These are phyloP conservation scores for Cosmia trapezina DNA, from an alignment of 2,888 invertebrate species.

Conservation along the genomic window DNA sequence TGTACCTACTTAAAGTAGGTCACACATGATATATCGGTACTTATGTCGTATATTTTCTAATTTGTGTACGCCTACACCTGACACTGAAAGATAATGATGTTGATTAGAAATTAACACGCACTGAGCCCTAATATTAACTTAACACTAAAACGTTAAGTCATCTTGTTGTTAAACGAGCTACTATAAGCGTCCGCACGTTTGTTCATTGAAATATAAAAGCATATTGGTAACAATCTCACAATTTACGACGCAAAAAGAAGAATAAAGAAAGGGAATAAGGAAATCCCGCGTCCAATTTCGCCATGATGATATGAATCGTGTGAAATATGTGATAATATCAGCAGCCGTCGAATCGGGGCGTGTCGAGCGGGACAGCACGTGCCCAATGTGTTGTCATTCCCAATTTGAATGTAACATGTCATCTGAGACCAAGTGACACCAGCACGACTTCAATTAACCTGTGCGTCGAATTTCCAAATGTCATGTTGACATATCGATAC, in stretches of 20 bases:
- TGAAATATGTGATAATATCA: constrained; percentile 62
- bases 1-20: constrained; percentile 54
- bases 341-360: constrained; percentile 23
- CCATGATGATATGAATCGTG: constrained; percentile 47
- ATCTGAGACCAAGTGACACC: constrained; percentile 54
- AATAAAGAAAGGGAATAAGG: constrained; percentile 47
- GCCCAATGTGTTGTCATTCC: constrained; percentile 44
- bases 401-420: constrained; percentile 65
- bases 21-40: constrained; percentile 58
- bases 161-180: constrained; percentile 22
- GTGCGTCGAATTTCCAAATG: constrained; percentile 44
- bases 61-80: constrained; percentile 45
- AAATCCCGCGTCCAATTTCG: constrained; percentile 51
- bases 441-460: constrained; percentile 64
- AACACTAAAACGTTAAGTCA: constrained; percentile 26
- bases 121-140: constrained; percentile 18
- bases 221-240: constrained; percentile 41
- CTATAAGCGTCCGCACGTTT: constrained; percentile 15
- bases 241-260: constrained; percentile 42
- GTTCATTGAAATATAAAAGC: constrained; percentile 30
- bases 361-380: constrained; percentile 39
- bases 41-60: constrained; percentile 50
- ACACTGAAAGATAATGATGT: constrained; percentile 52
- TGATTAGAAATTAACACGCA: constrained; percentile 54
- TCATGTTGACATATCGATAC: constrained; percentile 34